phyloP scores from a whole-genome alignment of 2,797 vertebrate species.

The Esox lucius region DNA sequence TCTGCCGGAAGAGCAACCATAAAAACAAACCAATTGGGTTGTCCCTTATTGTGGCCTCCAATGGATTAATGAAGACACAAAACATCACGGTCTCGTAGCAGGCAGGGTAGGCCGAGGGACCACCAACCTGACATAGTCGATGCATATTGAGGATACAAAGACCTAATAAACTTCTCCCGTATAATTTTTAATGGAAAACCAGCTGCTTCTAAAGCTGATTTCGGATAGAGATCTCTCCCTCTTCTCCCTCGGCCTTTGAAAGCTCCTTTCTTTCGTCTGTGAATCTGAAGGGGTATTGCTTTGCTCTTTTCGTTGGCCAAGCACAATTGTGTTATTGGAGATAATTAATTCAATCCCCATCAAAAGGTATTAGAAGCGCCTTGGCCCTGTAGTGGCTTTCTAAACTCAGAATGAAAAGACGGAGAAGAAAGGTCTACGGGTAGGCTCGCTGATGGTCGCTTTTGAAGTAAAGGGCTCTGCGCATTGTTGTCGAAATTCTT shows the following conservation, averaged over 20 bases:
- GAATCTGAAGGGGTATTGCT: conserved; percentile 83
- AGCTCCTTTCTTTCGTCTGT: conserved; percentile 66
- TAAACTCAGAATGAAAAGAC: conserved; percentile 84
- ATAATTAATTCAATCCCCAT: conserved; percentile 99
- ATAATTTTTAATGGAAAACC: conserved; percentile 76
- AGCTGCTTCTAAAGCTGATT: conserved; percentile 75
- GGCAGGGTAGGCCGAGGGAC: conserved; percentile 55
- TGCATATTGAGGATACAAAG: conserved; percentile 65
- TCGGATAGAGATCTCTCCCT: conserved; percentile 73
- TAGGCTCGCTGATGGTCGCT: conserved; percentile 82
- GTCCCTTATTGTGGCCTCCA: conserved; percentile 18
- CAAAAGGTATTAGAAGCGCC: conserved; percentile 92
- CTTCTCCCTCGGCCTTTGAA: conserved; percentile 73
- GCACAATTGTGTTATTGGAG: conserved; percentile 97
- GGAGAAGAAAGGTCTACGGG: conserved; percentile 79
- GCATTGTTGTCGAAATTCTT: conserved; percentile 85
- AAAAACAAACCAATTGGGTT: conserved; percentile 20
- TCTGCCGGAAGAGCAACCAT: conserved; percentile 1
- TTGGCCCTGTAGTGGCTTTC: conserved; percentile 84
- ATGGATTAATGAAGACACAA: conserved; percentile 48
- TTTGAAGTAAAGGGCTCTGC: conserved; percentile 85
- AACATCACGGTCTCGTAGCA: conserved; percentile 21
- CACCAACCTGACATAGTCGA: conserved; percentile 75
- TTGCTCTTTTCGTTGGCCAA: conserved; percentile 97
- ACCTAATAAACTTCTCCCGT: conserved; percentile 82